Evolutionary conservation across 2,888 invertebrate genomes (phyloP).

Genomic region (Campoplex nolae): DNA sequence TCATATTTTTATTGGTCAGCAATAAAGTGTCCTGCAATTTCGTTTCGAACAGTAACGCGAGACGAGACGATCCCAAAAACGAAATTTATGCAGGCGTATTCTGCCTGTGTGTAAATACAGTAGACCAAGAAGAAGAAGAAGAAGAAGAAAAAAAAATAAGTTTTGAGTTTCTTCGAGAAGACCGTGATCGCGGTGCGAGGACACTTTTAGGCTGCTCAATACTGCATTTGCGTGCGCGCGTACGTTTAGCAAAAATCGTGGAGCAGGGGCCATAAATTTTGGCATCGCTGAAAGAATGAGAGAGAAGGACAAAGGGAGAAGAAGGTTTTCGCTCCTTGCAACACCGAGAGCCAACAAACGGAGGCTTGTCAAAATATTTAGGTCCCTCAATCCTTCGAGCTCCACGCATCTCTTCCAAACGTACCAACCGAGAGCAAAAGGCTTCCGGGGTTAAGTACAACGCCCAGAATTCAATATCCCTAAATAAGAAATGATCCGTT

Average conservation of each 20-base stretch:
- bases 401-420: constrained; percentile 49
- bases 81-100: constrained; percentile 30
- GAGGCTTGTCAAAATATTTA: constrained; percentile 72
- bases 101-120: constrained; percentile 6
- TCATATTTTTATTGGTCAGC: constrained; percentile 74
- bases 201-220: constrained; percentile 32
- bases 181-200: constrained; percentile 15
- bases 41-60: constrained; percentile 70
- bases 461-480: background rate
- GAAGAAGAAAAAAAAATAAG: background rate
- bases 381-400: constrained; percentile 51
- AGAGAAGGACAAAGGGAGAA: constrained; percentile 2
- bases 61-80: constrained; percentile 30
- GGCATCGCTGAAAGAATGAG: constrained; percentile 28
- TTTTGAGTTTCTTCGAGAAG: constrained; percentile 27
- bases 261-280: constrained; percentile 60
- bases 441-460: constrained; percentile 40
- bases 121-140: background rate
- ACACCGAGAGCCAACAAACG: constrained; percentile 43
- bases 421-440: constrained; percentile 21
- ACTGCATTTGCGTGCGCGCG: constrained; percentile 34
- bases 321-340: constrained; percentile 7
- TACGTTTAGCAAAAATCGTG: constrained; percentile 52
- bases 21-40: constrained; percentile 74
- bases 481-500: background rate